Evolutionary conservation across 2,888 invertebrate species (phyloP).

Genomic region (Dorcus hopei): DNA sequence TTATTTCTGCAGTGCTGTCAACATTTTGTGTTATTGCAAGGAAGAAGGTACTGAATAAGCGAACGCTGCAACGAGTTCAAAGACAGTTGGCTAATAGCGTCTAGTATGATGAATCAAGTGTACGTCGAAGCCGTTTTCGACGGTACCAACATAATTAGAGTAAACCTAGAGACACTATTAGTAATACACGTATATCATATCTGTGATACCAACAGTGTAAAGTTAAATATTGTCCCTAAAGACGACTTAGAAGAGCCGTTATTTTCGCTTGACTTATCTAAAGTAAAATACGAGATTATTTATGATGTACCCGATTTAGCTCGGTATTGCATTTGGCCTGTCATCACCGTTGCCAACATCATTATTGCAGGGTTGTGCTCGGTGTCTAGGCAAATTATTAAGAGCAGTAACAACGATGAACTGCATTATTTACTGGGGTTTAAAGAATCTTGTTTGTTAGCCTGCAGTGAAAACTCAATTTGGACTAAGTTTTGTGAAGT

Average conservation of each 20-base stretch:
- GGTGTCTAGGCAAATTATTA: conserved; percentile 62
- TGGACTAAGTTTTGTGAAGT: conserved; percentile 94
- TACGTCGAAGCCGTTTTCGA: conserved; percentile 9
- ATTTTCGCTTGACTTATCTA: conserved; percentile 42
- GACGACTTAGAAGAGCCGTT: conserved; percentile 28
- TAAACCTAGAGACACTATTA: conserved; percentile 59
- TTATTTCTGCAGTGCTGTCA: conserved; percentile 63
- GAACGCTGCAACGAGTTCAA: conserved; percentile 66
- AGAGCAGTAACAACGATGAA: conserved; percentile 40
- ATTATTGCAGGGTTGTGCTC: conserved; percentile 77
- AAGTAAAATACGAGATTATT: conserved; percentile 44
- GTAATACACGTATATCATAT: conserved; percentile 61
- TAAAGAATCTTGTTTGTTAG: conserved; percentile 72
- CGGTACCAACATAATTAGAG: conserved; percentile 9
- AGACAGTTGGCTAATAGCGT: conserved; percentile 67
- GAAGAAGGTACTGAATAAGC: conserved; percentile 63
- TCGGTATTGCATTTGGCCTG: conserved; percentile 60
- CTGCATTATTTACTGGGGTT: conserved; percentile 67
- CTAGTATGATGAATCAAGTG: conserved; percentile 26
- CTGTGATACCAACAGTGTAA: conserved; percentile 51
- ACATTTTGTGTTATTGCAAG: conserved; percentile 63
- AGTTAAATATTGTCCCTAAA: conserved; percentile 48
- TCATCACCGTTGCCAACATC: conserved; percentile 58
- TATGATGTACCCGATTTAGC: conserved; percentile 48
- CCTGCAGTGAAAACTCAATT: conserved; percentile 79